Evolutionary conservation across 1,140 invertebrate genomes (phyloP).

Genomic region (Drosophila sproati): DNA sequence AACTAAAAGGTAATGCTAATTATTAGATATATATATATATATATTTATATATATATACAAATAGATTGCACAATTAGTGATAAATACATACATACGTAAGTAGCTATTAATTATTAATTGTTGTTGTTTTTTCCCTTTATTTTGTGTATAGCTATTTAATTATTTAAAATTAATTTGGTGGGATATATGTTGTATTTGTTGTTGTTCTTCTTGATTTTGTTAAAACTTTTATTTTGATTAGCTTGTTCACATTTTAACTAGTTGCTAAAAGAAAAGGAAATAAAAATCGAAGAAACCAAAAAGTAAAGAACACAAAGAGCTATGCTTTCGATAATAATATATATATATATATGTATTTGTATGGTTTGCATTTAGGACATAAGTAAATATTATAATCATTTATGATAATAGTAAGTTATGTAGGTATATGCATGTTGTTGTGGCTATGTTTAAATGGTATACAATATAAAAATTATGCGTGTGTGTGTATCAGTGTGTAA

Average conservation of each 20-base stretch:
- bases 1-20: slow-evolving; percentile 17
- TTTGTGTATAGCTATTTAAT: slow-evolving; percentile 22
- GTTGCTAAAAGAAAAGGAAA: slow-evolving; percentile 12
- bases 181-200: slow-evolving; percentile 79
- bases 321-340: slow-evolving; percentile 56
- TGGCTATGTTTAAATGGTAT: slow-evolving; percentile 56
- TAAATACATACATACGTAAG: slow-evolving; percentile 16
- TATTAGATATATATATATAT: neutral
- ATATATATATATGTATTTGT: slow-evolving; percentile 65
- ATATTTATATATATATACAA: slow-evolving; percentile 24
- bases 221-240: slow-evolving; percentile 56
- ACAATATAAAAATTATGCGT: slow-evolving; percentile 44
- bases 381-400: slow-evolving; percentile 69
- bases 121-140: slow-evolving; percentile 18
- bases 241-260: slow-evolving; percentile 10
- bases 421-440: slow-evolving; percentile 33
- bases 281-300: slow-evolving; percentile 19
- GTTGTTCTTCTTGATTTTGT: slow-evolving; percentile 48
- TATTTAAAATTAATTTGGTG: slow-evolving; percentile 76
- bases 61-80: slow-evolving; percentile 47
- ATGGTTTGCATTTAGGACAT: slow-evolving; percentile 62
- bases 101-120: slow-evolving; percentile 18
- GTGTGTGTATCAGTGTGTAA: neutral
- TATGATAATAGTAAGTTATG: slow-evolving; percentile 70
- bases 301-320: slow-evolving; percentile 23